Evolutionary conservation across 2,113 vertebrate species (phyloP).

Genomic region (Pterocles gutturalis): DNA sequence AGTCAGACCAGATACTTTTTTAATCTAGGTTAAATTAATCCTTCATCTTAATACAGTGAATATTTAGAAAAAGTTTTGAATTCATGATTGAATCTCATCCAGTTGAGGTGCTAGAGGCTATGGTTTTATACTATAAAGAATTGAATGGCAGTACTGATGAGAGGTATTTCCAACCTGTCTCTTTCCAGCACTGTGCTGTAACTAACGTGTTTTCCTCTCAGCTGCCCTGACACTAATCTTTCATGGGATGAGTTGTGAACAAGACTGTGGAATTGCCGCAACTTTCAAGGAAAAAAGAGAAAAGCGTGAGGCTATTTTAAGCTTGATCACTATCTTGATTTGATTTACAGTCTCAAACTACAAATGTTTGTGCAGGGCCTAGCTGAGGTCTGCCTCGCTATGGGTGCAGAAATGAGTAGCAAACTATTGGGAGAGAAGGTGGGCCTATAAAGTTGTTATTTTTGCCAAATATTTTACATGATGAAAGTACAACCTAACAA

Average conservation of each 20-base stretch:
- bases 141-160: not conserved
- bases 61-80: not conserved
- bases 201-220: not conserved
- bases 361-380: not conserved
- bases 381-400: not conserved
- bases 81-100: not conserved
- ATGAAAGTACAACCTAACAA: not conserved
- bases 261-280: not conserved
- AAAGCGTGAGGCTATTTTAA: not conserved
- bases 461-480: not conserved
- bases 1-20: not conserved
- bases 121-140: not conserved
- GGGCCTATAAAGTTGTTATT: not conserved
- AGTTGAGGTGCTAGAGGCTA: not conserved
- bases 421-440: not conserved
- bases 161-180: not conserved
- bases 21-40: not conserved
- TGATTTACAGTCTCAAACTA: not conserved
- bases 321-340: not conserved
- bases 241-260: not conserved
- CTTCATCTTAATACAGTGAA: not conserved
- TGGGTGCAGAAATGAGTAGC: not conserved
- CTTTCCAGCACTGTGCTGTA: not conserved
- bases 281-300: not conserved
- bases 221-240: not conserved